These are phyloP conservation scores for Lypha dubia DNA, from an alignment of 2,888 invertebrate genomes.

Conservation along the genomic window DNA sequence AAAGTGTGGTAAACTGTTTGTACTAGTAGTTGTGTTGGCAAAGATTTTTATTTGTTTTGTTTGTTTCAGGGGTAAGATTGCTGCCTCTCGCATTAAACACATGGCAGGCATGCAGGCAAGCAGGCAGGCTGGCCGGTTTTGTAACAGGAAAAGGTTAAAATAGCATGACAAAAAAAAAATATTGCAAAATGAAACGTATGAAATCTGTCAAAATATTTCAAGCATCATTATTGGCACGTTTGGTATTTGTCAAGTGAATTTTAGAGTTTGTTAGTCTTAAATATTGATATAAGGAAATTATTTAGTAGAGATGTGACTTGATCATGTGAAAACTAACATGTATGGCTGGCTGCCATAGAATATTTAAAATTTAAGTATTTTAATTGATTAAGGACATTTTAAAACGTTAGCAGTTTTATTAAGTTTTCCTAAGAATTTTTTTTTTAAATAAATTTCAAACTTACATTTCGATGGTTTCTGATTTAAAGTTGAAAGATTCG, in stretches of 20 bases:
- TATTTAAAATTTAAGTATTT: not conserved
- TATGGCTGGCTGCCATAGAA: not conserved
- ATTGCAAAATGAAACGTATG: slow-evolving; percentile 47
- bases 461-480: no score
- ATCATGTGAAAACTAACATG: slow-evolving; percentile 13
- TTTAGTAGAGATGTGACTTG: slow-evolving; percentile 32
- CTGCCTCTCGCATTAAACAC: not conserved
- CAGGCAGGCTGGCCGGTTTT: not conserved
- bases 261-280: slow-evolving; percentile 57
- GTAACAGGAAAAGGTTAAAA: not conserved
- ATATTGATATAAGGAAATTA: slow-evolving; percentile 52
- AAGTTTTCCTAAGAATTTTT: no score
- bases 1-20: slow-evolving; percentile 59
- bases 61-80: not conserved
- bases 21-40: slow-evolving; percentile 39
- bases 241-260: slow-evolving; percentile 70
- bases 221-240: slow-evolving; percentile 71
- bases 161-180: not conserved
- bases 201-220: slow-evolving; percentile 70
- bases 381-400: no score
- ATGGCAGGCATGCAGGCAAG: not conserved
- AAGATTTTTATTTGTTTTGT: slow-evolving; percentile 30
- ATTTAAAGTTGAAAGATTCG: no score
- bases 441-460: no score
- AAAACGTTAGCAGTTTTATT: no score